Conservation (phyloP, 2,113 vertebrate genomes). For the Okapia johnstoni region DNA sequence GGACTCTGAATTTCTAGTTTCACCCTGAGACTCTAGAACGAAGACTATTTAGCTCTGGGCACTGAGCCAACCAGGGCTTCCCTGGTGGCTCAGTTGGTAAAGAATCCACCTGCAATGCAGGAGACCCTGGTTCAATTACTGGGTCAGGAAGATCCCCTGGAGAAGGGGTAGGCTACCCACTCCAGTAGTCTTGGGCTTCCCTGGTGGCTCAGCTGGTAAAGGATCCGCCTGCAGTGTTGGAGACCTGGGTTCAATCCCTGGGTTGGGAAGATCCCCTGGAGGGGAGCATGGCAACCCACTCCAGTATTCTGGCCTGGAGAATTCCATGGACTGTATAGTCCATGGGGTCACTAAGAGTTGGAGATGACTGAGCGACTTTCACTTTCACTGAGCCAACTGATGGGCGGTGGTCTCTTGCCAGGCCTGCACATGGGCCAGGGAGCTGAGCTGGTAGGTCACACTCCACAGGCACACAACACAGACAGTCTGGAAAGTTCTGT, state of each 20-base stretch:
- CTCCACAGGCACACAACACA: accelerated
- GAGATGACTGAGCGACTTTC: background rate
- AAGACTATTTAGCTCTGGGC: background rate
- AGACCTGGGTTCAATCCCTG: background rate
- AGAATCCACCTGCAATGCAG: background rate
- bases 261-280: background rate
- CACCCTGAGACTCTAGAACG: background rate
- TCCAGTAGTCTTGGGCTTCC: background rate
- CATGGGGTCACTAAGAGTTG: background rate
- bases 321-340: background rate
- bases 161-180: background rate
- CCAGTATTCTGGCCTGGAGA: background rate
- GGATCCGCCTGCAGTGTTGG: background rate
- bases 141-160: background rate
- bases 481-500: background rate
- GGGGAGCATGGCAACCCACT: background rate
- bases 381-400: background rate
- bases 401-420: accelerated
- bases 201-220: background rate
- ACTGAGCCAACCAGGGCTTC: background rate
- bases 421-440: background rate
- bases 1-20: background rate
- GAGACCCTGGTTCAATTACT: background rate
- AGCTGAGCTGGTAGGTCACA: accelerated
- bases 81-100: background rate